Evolutionary conservation across 2,113 vertebrate genomes (phyloP).

Genomic region (Microtus oregoni): DNA sequence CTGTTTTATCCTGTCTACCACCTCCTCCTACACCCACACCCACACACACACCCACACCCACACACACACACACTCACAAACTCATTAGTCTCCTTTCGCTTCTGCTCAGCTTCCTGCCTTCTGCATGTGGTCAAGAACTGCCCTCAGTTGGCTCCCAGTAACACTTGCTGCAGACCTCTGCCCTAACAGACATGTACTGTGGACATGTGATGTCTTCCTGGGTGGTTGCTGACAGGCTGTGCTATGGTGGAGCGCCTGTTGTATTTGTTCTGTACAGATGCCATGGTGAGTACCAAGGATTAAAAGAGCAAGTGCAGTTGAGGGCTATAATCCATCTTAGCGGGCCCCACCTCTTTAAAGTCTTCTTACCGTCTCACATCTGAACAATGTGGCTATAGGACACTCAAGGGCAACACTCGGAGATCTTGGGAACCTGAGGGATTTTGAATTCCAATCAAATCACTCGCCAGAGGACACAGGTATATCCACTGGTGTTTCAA

Average conservation of each 20-base stretch:
- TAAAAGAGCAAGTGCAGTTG: not conserved
- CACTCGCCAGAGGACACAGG: not conserved
- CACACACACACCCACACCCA: not conserved
- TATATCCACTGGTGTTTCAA: not conserved
- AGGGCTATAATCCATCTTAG: not conserved
- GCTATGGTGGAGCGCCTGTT: not conserved
- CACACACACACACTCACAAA: not conserved
- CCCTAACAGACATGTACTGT: not conserved
- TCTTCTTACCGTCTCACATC: not conserved
- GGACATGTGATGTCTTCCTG: not conserved
- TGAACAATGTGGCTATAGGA: not conserved
- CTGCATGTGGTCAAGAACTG: not conserved
- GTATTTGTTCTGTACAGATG: not conserved
- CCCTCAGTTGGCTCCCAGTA: not conserved
- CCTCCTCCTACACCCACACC: not conserved
- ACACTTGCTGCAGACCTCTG: not conserved
- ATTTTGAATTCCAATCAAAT: constrained; percentile 9
- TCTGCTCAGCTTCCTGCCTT: not conserved
- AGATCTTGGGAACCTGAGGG: not conserved
- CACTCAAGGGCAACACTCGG: not conserved
- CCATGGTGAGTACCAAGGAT: not conserved
- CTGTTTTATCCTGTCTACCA: not conserved
- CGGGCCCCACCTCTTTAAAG: not conserved
- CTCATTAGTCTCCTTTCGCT: not conserved
- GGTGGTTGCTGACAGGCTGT: not conserved